phyloP scores from a whole-genome alignment of 2,113 vertebrate genomes.

The Casuarius casuarius region DNA sequence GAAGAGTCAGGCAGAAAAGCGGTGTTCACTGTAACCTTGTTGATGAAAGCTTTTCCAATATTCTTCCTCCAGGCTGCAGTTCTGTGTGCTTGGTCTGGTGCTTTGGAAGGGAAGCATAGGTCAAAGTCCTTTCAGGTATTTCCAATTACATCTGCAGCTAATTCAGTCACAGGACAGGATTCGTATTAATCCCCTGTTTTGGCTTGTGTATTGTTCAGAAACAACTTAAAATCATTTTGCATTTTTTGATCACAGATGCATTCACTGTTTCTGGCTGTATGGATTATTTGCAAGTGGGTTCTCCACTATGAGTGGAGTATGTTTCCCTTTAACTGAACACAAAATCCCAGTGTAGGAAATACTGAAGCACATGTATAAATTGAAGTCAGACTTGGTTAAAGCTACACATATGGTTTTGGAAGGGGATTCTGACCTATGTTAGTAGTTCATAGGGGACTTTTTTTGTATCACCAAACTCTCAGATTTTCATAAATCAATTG shows the following conservation, averaged over 20 bases:
- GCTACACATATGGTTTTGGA: neutral
- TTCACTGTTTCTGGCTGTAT: neutral
- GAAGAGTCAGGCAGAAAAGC: neutral
- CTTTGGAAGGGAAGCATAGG: neutral
- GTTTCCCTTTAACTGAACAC: neutral
- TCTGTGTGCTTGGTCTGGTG: neutral
- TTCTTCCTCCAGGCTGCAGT: neutral
- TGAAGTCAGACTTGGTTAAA: neutral
- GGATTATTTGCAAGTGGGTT: neutral
- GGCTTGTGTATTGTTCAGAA: neutral
- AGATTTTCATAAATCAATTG: neutral
- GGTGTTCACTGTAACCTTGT: neutral
- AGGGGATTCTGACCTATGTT: neutral
- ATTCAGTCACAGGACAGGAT: neutral
- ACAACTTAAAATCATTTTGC: neutral
- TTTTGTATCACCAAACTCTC: rapidly evolving
- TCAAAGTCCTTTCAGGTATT: neutral
- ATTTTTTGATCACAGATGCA: neutral
- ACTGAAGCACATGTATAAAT: neutral
- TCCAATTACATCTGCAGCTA: neutral
- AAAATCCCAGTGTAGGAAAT: neutral
- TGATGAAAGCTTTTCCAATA: neutral
- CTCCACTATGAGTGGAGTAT: neutral
- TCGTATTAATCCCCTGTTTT: neutral
- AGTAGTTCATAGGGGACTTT: neutral